A percentile compares a stretch with the other conserved stretches of the same genome.
Evolutionary conservation across 1,140 invertebrate genomes (phyloP).

Genomic region (Cotesia vestalis): DNA sequence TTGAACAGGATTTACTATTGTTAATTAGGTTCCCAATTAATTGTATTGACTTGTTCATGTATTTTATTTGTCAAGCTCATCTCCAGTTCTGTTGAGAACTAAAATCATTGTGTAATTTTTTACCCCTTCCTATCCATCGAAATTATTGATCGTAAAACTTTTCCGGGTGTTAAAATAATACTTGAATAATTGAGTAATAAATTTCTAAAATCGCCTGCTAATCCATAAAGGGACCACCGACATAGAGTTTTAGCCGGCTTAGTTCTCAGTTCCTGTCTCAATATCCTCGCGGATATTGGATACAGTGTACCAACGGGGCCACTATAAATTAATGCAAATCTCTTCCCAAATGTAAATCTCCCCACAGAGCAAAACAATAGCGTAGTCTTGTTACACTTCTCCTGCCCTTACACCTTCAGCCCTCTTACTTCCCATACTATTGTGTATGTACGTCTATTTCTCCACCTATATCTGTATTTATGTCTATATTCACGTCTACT

Average conservation of each 20-base stretch:
- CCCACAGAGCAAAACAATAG: conserved; percentile 23
- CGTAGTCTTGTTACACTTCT: too few species aligned
- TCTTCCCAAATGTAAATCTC: conserved; percentile 31
- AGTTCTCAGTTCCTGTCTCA: conserved; percentile 33
- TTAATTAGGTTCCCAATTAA: neutral
- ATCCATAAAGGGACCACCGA: conserved; percentile 13
- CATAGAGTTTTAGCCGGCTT: conserved; percentile 15
- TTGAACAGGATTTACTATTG: neutral
- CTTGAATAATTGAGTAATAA: conserved; percentile 4
- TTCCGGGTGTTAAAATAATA: neutral
- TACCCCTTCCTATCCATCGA: too few species aligned
- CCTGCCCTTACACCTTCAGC: too few species aligned
- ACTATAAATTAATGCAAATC: conserved; percentile 37
- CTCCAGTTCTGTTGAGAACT: too few species aligned
- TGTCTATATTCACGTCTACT: too few species aligned
- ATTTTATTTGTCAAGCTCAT: too few species aligned
- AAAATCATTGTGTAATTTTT: too few species aligned
- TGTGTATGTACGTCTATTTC: neutral
- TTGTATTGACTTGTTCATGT: too few species aligned
- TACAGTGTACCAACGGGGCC: conserved; percentile 21
- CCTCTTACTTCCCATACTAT: neutral
- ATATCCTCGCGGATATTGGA: conserved; percentile 36
- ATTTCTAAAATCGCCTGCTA: conserved; percentile 12
- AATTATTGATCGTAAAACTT: neutral
- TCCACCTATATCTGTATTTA: too few species aligned